phyloP scores from a whole-genome alignment of 1,140 invertebrate genomes.

The Drosophila arawakana region DNA sequence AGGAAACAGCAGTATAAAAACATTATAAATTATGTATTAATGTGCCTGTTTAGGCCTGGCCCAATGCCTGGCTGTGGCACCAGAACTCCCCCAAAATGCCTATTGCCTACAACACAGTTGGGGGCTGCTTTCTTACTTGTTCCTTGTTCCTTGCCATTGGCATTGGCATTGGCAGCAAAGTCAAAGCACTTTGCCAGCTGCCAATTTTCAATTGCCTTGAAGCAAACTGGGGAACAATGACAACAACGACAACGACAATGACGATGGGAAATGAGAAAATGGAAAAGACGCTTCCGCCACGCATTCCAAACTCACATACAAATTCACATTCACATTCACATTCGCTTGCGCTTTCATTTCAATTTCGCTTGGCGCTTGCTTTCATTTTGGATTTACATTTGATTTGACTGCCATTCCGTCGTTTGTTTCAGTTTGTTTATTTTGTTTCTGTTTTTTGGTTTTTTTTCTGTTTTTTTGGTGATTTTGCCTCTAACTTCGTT shows the following conservation, averaged over 20 bases:
- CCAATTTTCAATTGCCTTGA: slow-evolving; percentile 77
- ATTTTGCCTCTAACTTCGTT: slow-evolving; percentile 48
- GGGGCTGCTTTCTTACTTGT: background rate
- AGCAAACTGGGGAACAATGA: slow-evolving; percentile 50
- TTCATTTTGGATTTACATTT: slow-evolving; percentile 82
- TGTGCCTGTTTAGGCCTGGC: slow-evolving; percentile 70
- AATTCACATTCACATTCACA: slow-evolving; percentile 9
- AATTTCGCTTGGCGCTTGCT: slow-evolving; percentile 77
- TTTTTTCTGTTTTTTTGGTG: slow-evolving; percentile 36
- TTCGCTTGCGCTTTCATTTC: slow-evolving; percentile 75
- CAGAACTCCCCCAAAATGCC: slow-evolving; percentile 10
- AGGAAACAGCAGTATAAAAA: slow-evolving; percentile 68
- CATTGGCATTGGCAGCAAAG: slow-evolving; percentile 27
- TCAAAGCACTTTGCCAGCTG: slow-evolving; percentile 67
- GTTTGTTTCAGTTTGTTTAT: slow-evolving; percentile 41
- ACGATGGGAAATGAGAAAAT: slow-evolving; percentile 50
- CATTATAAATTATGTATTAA: slow-evolving; percentile 84
- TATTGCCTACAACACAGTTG: slow-evolving; percentile 26
- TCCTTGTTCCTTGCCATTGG: background rate
- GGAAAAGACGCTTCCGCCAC: slow-evolving; percentile 42
- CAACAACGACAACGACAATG: slow-evolving; percentile 26
- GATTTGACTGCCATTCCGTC: slow-evolving; percentile 68
- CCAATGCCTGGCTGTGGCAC: slow-evolving; percentile 40
- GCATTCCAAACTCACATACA: slow-evolving; percentile 43
- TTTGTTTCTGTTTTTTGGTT: slow-evolving; percentile 11